Base-by-base conservation (phyloP, 2,888 invertebrate species). In the Cinara cedri region DNA sequence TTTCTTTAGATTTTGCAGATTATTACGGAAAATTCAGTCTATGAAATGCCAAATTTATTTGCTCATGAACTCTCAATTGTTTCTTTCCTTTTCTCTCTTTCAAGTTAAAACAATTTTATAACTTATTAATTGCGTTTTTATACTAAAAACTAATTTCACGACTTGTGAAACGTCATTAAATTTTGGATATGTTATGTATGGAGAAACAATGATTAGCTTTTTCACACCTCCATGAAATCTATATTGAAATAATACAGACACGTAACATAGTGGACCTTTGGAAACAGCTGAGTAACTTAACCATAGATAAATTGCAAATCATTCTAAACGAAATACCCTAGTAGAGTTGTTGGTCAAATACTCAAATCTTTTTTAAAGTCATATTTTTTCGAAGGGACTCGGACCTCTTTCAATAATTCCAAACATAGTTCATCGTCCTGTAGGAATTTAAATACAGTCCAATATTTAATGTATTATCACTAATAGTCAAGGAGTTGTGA, bases 161-260 rank as follows among this genome's bases (percentile, higher is more conserved):
- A 55, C 54, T 60, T 34, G 26, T 62, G n/a, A 62, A 62, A 62
- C 62, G n/a, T 62, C 42, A n/a, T 62, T 62, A 62, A 62, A 62
- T 62, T 34, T 62, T 62, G 34, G 62, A 62, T 62, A 62, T 62
- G 34, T 42, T 62, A 62, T 42, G 10, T 19, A 42, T 42, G 62
- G 62, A 19, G 62, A 62, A 62, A 62, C 42, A 62, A 62, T 42
- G 62, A 62, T 42, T 62, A 42, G 42, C 11, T 34, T 42, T 62
- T 42, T n/a, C 34, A 62, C 62, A 62, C 42, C 42, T 62, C 62
- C 42, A 42, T 62, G 42, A 42, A 62, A 34, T 62, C 42, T 34
- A 62, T 34, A 42, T 62, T 3, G n/a, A 62, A 62, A 62, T 42
- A 62, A 62, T 62, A 62, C 62, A 62, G n/a, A 62, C 21, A 57